Base-by-base conservation (phyloP, 2,888 invertebrate species). In the Caradrina clavipalpis region DNA sequence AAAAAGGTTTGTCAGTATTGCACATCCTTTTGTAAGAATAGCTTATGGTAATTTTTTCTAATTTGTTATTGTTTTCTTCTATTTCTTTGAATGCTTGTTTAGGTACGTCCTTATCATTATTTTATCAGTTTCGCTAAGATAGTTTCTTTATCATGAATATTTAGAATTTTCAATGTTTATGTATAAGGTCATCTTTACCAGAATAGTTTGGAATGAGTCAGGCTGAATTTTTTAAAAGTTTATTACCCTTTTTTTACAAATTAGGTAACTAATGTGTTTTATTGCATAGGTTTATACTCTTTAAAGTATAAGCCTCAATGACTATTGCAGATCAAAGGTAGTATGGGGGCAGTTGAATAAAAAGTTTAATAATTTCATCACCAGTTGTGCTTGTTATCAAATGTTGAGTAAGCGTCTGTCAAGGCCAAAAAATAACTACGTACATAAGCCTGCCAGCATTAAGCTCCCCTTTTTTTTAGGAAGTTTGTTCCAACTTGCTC, bases 11-110 rank as follows among this genome's bases (percentile, higher is more conserved):
- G 2, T 35, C n/a, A 47, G 7, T 51, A 56, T 56, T 75, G 26
- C 55, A 66, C 31, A 56, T 51, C 45, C 0, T 75, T 56, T 75
- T 67, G 55, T 50, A 55, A 66, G 49, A 55, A 66, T 13, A 15
- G 11, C 1, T 19, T 10, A 5, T 35, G 2, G 11, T 2, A 21
- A 22, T 71, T 55, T 49, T 53, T 22, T 31, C 22, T 54, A 13
- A 50, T 42, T 17, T 74, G 26, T 49, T 54, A 42, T 55, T 75
- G 39, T 70, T 70, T 67, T 55, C 19, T n/a, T 54, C 10, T 10
- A 74, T 19, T 22, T 10, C 54, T 35, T 39, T 13, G 13, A 42
- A 15, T 49, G 47, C 74, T 70, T 70, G 39, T 47, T 54, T 54
- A 31, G 13, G 39, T 35, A 35, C 22, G 26, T 7, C 5, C 13